Conservation (phyloP, 1,140 invertebrate species). For the Pseudomyrmex dendroicus region DNA sequence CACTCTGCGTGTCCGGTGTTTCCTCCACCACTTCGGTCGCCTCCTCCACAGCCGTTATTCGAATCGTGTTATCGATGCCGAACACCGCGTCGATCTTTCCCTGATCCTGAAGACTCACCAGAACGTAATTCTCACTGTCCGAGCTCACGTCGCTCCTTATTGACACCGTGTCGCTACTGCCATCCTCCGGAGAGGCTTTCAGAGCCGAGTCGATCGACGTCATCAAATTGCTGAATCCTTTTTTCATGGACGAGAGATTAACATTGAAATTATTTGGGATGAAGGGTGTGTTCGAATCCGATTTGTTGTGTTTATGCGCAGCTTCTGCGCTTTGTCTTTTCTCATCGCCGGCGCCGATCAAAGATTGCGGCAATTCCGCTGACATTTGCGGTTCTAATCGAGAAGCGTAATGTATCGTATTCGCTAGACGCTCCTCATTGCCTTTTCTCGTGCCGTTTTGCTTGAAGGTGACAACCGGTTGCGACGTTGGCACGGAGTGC, state of each 20-base stretch:
- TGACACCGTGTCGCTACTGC: slow-evolving; percentile 88
- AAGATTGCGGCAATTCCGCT: too few relatives aligned
- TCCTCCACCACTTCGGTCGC: slow-evolving; percentile 95
- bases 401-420: background rate
- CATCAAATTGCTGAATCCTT: slow-evolving; percentile 92
- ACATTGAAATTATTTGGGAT: slow-evolving; percentile 84
- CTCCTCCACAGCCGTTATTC: slow-evolving; percentile 88
- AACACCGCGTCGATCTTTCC: slow-evolving; percentile 88
- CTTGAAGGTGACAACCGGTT: slow-evolving; percentile 81
- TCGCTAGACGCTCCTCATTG: slow-evolving; percentile 60
- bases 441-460: slow-evolving; percentile 78
- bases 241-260: slow-evolving; percentile 91
- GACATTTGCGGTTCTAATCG: too few relatives aligned
- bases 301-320: slow-evolving; percentile 65
- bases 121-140: slow-evolving; percentile 91
- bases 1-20: slow-evolving; percentile 90
- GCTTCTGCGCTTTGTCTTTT: slow-evolving; percentile 58
- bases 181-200: slow-evolving; percentile 89
- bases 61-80: slow-evolving; percentile 81
- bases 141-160: slow-evolving; percentile 92
- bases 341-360: slow-evolving; percentile 25
- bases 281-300: slow-evolving; percentile 75
- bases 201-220: slow-evolving; percentile 92
- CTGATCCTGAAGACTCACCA: slow-evolving; percentile 87
- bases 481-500: slow-evolving; percentile 60